phyloP scores from a whole-genome alignment of 2,113 vertebrate genomes.

The Seriola rivoliana region DNA sequence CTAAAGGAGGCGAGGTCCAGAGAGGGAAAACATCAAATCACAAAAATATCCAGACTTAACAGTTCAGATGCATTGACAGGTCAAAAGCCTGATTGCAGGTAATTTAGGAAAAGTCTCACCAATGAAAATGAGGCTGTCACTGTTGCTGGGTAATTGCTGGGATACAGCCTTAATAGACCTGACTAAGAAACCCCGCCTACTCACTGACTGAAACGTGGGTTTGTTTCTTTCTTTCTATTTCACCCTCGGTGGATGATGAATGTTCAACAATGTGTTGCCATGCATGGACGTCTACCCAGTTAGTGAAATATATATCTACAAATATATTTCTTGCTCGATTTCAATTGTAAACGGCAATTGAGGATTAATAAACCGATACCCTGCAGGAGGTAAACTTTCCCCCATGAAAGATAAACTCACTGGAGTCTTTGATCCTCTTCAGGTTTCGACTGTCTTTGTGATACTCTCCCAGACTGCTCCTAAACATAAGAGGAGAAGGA shows the following conservation, averaged over 20 bases:
- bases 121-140: no score
- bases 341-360: no score
- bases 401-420: slow-evolving; percentile 79
- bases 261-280: no score
- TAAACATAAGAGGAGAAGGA: slow-evolving; percentile 51
- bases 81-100: background rate
- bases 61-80: background rate
- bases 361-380: no score
- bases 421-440: slow-evolving; percentile 89
- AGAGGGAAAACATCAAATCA: slow-evolving; percentile 7
- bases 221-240: background rate
- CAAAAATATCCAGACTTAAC: background rate
- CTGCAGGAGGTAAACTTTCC: no score
- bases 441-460: slow-evolving; percentile 91
- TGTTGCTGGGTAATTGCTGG: background rate
- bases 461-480: slow-evolving; percentile 89
- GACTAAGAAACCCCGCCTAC: no score
- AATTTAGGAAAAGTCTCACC: no score
- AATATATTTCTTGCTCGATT: no score
- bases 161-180: background rate
- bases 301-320: no score
- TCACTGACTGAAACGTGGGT: no score
- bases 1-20: slow-evolving; percentile 68
- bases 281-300: no score
- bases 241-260: no score